These are phyloP conservation scores for Pterostichus niger DNA, from an alignment of 2,888 invertebrate species.

Conservation along the genomic window DNA sequence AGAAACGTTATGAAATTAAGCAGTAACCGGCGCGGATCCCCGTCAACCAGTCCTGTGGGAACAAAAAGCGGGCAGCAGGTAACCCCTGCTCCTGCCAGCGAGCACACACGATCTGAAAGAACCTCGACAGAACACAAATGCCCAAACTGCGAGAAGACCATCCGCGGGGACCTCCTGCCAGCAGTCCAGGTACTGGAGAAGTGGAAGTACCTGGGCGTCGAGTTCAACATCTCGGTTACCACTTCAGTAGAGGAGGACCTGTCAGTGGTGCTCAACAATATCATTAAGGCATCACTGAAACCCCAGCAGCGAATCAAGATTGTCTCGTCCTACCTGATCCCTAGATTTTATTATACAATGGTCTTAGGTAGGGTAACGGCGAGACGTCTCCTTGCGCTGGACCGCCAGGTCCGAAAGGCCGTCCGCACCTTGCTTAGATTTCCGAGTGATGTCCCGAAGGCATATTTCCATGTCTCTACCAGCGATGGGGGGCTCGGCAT, in stretches of 20 bases:
- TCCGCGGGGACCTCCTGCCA: neutral
- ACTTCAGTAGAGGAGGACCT: constrained; percentile 56
- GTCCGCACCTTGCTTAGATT: constrained; percentile 71
- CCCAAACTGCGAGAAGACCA: too few species aligned
- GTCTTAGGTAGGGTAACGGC: constrained; percentile 69
- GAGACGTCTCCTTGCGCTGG: constrained; percentile 70
- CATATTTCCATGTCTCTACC: constrained; percentile 72
- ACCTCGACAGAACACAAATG: too few species aligned
- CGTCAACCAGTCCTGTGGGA: too few species aligned
- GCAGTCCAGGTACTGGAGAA: too few species aligned
- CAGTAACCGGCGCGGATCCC: too few species aligned
- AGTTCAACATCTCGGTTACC: constrained; percentile 70
- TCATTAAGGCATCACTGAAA: constrained; percentile 71
- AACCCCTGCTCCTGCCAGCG: too few species aligned
- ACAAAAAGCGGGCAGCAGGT: too few species aligned
- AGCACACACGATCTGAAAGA: too few species aligned
- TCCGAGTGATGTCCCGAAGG: constrained; percentile 71
- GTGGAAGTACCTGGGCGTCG: constrained; percentile 71
- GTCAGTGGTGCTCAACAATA: constrained; percentile 68
- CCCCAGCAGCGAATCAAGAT: constrained; percentile 71
- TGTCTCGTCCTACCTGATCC: constrained; percentile 63
- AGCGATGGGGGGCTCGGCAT: constrained; percentile 67
- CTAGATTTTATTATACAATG: too few species aligned
- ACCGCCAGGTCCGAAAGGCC: constrained; percentile 70
- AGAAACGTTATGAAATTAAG: too few species aligned